A percentile compares a stretch with the other conserved stretches of the same genome.
Evolutionary conservation across 2,797 vertebrate species (phyloP).

Genomic region (Danio jaintianensis): DNA sequence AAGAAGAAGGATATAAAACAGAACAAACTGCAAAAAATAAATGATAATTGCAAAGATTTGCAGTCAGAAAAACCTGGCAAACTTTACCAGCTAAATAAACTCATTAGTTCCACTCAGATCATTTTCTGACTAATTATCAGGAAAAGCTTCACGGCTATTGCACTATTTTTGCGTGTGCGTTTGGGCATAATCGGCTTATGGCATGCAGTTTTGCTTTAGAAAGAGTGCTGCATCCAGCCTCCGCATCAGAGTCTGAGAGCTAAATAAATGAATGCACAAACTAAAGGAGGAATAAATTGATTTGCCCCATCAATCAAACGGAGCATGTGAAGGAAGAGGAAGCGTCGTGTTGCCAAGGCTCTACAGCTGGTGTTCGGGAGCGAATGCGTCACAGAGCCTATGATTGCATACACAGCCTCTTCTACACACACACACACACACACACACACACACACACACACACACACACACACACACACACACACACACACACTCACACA

Average conservation of each 20-base stretch:
- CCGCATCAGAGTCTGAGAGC: not conserved
- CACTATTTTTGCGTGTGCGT: not conserved
- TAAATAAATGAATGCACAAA: not conserved
- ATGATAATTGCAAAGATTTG: not conserved
- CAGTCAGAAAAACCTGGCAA: not conserved
- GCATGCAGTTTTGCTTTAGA: not conserved
- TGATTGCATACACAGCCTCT: slow-evolving; percentile 3
- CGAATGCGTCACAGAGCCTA: slow-evolving; percentile 49
- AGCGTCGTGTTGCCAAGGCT: slow-evolving; percentile 32
- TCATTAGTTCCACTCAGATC: not conserved
- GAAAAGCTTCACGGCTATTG: not conserved
- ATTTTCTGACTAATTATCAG: not conserved
- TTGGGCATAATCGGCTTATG: not conserved
- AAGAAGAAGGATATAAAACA: not conserved
- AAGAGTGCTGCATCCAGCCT: not conserved
- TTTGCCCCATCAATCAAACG: slow-evolving; percentile 18
- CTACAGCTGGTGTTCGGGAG: slow-evolving; percentile 47
- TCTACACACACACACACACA: not conserved
- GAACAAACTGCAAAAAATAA: not conserved
- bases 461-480: slow-evolving; percentile 18
- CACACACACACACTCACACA: slow-evolving; percentile 12
- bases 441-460: slow-evolving; percentile 19
- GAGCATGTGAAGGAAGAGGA: slow-evolving; percentile 25
- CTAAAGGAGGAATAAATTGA: slow-evolving; percentile 12
- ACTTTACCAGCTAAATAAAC: not conserved